Evolutionary conservation across 2,888 invertebrate genomes (phyloP).

Genomic region (Dasysyrphus albostriatus): DNA sequence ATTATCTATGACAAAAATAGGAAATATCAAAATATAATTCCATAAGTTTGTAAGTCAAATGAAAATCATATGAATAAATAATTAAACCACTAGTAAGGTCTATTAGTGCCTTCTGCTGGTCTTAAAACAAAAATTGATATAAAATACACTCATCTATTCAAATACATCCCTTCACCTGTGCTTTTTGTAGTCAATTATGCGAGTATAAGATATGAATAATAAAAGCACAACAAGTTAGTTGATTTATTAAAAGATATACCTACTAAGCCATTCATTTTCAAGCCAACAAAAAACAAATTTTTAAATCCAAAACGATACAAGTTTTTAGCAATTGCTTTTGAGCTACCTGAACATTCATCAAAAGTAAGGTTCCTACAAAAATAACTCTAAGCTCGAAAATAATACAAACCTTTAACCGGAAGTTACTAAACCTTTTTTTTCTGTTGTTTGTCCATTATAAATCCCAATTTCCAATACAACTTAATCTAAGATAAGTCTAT

Average conservation of each 20-base stretch:
- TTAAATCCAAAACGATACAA: not conserved
- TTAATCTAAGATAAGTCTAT: conserved; percentile 34
- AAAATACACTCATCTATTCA: too few species aligned
- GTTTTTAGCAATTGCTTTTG: not conserved
- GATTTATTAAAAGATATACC: conserved; percentile 1
- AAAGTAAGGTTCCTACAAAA: not conserved
- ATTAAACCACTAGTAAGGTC: too few species aligned
- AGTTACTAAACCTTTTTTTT: conserved; percentile 14
- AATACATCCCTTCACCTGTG: not conserved
- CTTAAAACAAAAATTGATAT: too few species aligned
- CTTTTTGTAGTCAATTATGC: not conserved
- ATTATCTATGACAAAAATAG: not conserved
- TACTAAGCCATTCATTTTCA: not conserved
- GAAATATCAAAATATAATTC: not conserved
- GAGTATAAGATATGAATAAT: not conserved
- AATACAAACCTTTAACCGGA: conserved; percentile 11
- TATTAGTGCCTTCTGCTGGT: too few species aligned
- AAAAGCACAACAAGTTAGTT: not conserved
- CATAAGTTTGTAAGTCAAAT: not conserved
- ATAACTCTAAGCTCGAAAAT: not conserved
- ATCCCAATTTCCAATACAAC: conserved; percentile 5
- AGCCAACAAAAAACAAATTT: not conserved
- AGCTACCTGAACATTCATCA: conserved; percentile 19
- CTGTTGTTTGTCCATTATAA: too few species aligned
- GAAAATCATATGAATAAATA: not conserved